Conservation (phyloP, 2,113 vertebrate species). For the Scolopax mira region DNA sequence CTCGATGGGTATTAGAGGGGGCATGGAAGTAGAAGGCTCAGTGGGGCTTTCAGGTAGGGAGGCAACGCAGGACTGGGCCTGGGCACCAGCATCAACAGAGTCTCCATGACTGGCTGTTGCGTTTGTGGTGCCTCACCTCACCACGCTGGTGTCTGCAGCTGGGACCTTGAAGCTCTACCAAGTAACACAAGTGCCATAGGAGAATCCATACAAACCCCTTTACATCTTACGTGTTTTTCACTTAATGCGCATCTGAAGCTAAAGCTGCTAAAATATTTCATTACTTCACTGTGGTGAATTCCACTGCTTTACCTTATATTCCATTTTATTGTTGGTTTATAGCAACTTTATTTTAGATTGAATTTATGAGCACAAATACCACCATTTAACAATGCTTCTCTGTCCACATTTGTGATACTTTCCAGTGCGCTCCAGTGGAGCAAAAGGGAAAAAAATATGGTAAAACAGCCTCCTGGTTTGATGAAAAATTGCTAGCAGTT, state of each 20-base stretch:
- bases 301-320: background rate
- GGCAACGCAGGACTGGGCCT: background rate
- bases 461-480: constrained; percentile 8
- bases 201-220: background rate
- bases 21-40: background rate
- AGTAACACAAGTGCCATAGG: background rate
- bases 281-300: background rate
- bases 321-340: background rate
- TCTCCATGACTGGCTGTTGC: background rate
- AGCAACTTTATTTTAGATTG: background rate
- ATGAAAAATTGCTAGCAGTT: constrained; percentile 7
- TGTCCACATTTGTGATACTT: background rate
- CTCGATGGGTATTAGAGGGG: background rate
- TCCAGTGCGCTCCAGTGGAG: background rate
- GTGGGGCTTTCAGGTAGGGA: background rate
- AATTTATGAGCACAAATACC: background rate
- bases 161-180: background rate
- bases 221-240: background rate
- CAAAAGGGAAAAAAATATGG: background rate
- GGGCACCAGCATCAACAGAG: background rate
- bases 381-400: background rate
- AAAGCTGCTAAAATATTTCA: background rate
- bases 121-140: background rate
- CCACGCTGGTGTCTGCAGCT: background rate
- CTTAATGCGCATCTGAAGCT: background rate